Evolutionary conservation across 2,797 vertebrate species (phyloP), one percentile per base, ranked within the genome.

Genomic region (Zenarchopterus dispar): DNA sequence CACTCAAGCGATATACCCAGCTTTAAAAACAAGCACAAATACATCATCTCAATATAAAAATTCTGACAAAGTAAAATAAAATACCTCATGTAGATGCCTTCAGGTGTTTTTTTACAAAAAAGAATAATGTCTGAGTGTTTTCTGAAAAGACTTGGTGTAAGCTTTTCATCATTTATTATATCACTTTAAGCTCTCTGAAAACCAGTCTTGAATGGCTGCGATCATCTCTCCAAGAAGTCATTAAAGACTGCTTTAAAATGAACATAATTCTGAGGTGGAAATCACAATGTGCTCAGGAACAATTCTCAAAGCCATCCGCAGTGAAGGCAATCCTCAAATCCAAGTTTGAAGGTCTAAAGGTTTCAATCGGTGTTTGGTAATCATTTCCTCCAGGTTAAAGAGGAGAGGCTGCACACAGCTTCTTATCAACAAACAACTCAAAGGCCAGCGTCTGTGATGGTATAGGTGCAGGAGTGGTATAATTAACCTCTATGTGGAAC

Each of bases 191-290:
- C 33, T 36, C 33, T 13, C 44, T 9, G 10, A 19, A 21, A 36
- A 47, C 56, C 28, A n/a, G 22, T 44, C 21, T 31, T 47, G 56
- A 58, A 47, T 21, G 43, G 56, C 43, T 33, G 56, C 2, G 46
- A 57, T 5, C 2, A 28, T 8, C 7, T 3, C 7, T 1, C 28
- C 28, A 8, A 28, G 24, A 24, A 24, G 28, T 8, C 5, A 28
- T 28, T 28, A 28, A 28, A 28, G 8, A 28, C 8, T 45, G 45
- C 31, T 57, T 43, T 26, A 45, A 57, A 45, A 57, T 42, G 46
- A 19, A 57, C 43, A 33, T 8, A 44, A 58, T 58, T 58, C 44
- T 8, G 16, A 8, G 16, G 28, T 36, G 19, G 46, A 58, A 58
- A 58, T 58, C 19, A 16, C 44, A 17, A 36, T 23, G 44, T 9